Percentiles rank a stretch among this genome's conserved stretches.
These are phyloP conservation scores for Xanthorhoe designata DNA, from an alignment of 2,888 invertebrate species.

Conservation along the genomic window DNA sequence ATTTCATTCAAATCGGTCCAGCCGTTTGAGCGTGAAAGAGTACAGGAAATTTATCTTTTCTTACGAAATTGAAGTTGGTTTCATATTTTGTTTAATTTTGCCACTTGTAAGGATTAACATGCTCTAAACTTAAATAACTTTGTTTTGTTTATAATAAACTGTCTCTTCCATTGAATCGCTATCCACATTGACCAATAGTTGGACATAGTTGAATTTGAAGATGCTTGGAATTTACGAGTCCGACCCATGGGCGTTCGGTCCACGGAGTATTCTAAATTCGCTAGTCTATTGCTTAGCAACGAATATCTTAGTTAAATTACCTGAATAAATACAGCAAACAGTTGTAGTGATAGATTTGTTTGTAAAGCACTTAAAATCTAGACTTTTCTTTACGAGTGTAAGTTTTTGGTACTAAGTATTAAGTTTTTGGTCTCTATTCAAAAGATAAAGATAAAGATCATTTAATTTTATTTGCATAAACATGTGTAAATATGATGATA, in stretches of 20 bases:
- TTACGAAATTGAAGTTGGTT: no score
- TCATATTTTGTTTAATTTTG: no score
- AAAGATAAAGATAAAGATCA: no score
- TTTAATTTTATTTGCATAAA: no score
- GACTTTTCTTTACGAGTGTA: no score
- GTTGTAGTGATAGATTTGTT: conserved; percentile 3
- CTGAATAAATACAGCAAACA: conserved; percentile 32
- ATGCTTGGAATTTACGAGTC: conserved; percentile 82
- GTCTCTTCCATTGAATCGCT: conserved; percentile 54
- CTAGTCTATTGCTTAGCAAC: conserved; percentile 73
- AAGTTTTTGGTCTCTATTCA: no score
- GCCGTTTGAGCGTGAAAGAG: no score
- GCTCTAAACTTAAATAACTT: not conserved
- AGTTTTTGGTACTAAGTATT: no score
- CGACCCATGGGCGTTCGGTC: conserved; percentile 74
- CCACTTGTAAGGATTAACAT: no score
- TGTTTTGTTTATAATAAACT: not conserved
- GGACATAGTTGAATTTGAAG: conserved; percentile 84
- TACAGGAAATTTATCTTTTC: no score
- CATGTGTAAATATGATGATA: no score
- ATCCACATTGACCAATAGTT: conserved; percentile 75
- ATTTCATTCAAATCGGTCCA: no score
- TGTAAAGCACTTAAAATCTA: not conserved
- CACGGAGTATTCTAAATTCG: conserved; percentile 72
- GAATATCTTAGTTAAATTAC: conserved; percentile 61